Evolutionary conservation across 2,113 vertebrate species (phyloP).

Genomic region (Vidua chalybeata): DNA sequence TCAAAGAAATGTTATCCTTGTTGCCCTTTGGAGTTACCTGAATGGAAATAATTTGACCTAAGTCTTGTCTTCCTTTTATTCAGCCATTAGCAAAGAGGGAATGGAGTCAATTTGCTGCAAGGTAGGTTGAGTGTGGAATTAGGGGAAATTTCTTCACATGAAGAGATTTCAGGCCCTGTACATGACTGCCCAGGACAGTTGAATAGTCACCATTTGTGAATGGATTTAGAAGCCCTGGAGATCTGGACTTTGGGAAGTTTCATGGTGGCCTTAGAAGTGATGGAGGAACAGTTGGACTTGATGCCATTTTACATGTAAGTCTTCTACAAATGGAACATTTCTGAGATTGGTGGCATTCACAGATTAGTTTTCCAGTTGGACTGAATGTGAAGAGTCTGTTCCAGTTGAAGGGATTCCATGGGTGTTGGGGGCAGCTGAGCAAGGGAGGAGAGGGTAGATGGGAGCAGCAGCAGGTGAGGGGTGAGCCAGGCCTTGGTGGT

Average conservation of each 20-base stretch:
- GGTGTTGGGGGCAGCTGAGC: fast-evolving
- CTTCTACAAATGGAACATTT: fast-evolving
- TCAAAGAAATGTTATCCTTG: not conserved
- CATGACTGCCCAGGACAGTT: not conserved
- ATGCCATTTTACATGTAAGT: not conserved
- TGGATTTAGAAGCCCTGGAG: not conserved
- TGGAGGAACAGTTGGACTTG: not conserved
- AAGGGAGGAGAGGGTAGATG: not conserved
- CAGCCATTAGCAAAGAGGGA: no score
- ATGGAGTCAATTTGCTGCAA: no score
- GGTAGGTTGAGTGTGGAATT: no score
- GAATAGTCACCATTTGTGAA: not conserved
- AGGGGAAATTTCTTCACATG: no score
- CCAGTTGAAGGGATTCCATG: not conserved
- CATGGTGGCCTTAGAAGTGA: no score
- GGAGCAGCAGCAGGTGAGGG: no score
- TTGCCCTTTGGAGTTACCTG: no score
- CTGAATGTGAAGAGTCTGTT: not conserved
- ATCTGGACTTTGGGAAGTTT: no score
- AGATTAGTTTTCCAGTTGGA: no score
- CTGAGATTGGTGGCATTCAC: not conserved
- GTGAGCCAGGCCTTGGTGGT: no score
- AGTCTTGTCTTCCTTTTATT: not conserved
- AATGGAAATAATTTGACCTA: no score
- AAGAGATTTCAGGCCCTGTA: no score